Base-by-base conservation (phyloP, 1,140 invertebrate genomes). In the Aphaenogaster ashmeadi region DNA sequence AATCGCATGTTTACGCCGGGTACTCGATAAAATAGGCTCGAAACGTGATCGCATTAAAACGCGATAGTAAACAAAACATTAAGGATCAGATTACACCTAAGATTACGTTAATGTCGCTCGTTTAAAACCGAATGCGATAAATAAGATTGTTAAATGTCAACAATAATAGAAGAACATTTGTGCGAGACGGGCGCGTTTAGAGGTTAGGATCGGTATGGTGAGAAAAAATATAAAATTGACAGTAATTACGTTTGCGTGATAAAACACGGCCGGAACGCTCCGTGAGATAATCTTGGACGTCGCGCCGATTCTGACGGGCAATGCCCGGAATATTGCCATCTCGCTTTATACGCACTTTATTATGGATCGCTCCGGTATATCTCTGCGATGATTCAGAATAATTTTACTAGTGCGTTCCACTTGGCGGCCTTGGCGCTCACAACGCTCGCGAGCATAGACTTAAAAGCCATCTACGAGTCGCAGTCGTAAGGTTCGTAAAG, bases 161-260 rank as follows among this genome's bases (percentile, higher is more conserved):
- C 44, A 64, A 86, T 89, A 69, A 71, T 60, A 50, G 78, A 38
- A 38, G 13, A 56, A 80, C 56, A 80, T 13, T 27, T 2, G 50
- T 41, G 52, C 27, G 36, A 41, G 15, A 54, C 1, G 6, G 18
- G 15, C 33, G 5, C 21, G 9, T 60, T 56, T 50, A 72, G 0
- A 85, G 72, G 83, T 88, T 87, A 90, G 1, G 15, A 60, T 27
- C 6, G 56, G 52, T 3, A 6, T 36, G 7, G 4, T 3, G 7
- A 58, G 3, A 27, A 27, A 27, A 47, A 9, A 7, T 4, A 33
- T 62, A 44, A 11, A 58, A 33, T 1, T 21, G 21, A 81, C 84
- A 71, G 79, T 91, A 95, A 92, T 93, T 93, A 96, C 96, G 87
- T 96, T 96, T 84, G 94, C 93, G 85, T 96, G 96, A 94, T 96